Evolutionary conservation across 2,113 vertebrate species (phyloP).

Genomic region (Lasiurus cinereus): DNA sequence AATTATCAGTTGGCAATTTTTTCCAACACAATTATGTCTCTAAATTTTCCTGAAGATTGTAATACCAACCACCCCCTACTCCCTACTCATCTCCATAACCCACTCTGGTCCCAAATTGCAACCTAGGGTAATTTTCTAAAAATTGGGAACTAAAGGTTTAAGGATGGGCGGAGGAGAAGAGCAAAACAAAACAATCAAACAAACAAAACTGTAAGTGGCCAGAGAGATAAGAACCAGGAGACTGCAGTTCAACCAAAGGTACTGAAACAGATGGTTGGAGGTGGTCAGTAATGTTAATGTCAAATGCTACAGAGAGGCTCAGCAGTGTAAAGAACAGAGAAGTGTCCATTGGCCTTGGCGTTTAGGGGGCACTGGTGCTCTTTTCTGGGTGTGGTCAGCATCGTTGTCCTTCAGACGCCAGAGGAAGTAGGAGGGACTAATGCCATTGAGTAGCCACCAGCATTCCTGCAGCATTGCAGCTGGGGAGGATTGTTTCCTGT

Average conservation of each 20-base stretch:
- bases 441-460: not conserved
- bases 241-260: not conserved
- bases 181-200: not conserved
- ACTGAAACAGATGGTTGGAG: not conserved
- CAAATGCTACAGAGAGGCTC: not conserved
- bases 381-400: not conserved
- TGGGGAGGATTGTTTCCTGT: not conserved
- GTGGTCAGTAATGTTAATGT: not conserved
- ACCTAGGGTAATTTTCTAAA: not conserved
- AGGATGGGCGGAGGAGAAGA: not conserved
- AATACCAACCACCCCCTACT: not conserved
- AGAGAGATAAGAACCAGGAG: slow-evolving; percentile 32
- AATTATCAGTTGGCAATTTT: not conserved
- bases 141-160: not conserved
- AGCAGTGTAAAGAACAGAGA: not conserved
- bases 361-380: not conserved
- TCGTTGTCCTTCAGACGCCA: not conserved
- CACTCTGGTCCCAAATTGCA: not conserved
- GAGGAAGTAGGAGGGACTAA: not conserved
- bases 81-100: not conserved
- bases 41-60: slow-evolving; percentile 6
- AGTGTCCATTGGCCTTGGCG: not conserved
- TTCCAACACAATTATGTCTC: not conserved
- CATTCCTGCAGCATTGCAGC: not conserved
- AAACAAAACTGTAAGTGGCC: not conserved